These are phyloP conservation scores for Orchesellides sinensis DNA, from an alignment of 2,888 invertebrate genomes.

Conservation along the genomic window DNA sequence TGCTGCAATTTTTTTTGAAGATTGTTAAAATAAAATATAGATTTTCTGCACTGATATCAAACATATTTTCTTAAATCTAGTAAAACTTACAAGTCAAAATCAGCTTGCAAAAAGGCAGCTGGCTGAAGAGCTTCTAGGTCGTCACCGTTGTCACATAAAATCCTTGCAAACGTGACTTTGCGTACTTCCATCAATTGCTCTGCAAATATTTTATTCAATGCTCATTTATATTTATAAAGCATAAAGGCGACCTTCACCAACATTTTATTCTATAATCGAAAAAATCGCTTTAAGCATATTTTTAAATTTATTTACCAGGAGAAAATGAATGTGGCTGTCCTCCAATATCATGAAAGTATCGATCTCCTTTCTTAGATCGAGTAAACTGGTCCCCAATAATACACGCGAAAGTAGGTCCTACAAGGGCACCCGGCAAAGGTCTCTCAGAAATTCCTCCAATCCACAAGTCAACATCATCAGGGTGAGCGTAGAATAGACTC, in stretches of 20 bases:
- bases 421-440: conserved; percentile 70
- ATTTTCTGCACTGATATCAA: background rate
- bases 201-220: conserved; percentile 74
- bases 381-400: conserved; percentile 78
- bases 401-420: conserved; percentile 75
- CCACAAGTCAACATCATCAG: conserved; percentile 74
- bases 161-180: conserved; percentile 85
- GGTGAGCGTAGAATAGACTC: conserved; percentile 57
- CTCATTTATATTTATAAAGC: background rate
- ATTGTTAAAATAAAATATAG: background rate
- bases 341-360: conserved; percentile 77
- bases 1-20: conserved; percentile 80
- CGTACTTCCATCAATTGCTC: conserved; percentile 87
- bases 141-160: conserved; percentile 89
- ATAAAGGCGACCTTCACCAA: background rate
- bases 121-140: conserved; percentile 82
- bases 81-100: conserved; percentile 72
- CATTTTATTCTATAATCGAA: too few species aligned
- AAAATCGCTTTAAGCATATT: background rate
- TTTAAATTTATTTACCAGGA: conserved; percentile 57
- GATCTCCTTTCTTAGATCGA: conserved; percentile 77
- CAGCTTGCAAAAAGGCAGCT: conserved; percentile 73
- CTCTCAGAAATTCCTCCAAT: conserved; percentile 73
- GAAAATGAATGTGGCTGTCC: conserved; percentile 73
- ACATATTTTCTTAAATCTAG: background rate